These are phyloP conservation scores for Leptinotarsa lineolata DNA, from an alignment of 1,140 invertebrate genomes.

Conservation along the genomic window DNA sequence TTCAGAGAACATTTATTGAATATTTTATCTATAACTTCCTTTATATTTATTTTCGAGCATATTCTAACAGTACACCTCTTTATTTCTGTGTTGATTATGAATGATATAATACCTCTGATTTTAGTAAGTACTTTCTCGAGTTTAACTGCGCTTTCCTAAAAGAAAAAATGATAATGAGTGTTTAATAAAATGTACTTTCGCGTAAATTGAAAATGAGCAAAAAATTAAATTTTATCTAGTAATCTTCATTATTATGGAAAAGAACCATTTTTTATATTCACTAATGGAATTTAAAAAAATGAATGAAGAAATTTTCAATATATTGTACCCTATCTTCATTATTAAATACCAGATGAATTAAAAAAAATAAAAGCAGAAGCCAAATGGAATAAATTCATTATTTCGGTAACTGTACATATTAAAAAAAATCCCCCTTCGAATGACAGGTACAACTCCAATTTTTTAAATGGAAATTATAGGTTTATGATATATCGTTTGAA, in stretches of 20 bases:
- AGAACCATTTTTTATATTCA: too few relatives aligned
- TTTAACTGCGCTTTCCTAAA: slow-evolving; percentile 26
- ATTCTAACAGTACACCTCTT: slow-evolving; percentile 38
- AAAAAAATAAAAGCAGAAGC: too few relatives aligned
- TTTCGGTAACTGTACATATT: too few relatives aligned
- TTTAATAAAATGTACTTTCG: neutral
- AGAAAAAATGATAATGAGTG: neutral
- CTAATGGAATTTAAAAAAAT: too few relatives aligned
- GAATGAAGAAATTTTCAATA: too few relatives aligned
- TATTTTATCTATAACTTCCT: slow-evolving; percentile 34
- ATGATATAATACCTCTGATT: slow-evolving; percentile 38
- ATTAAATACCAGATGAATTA: too few relatives aligned
- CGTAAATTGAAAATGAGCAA: neutral
- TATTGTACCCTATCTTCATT: too few relatives aligned
- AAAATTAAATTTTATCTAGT: neutral
- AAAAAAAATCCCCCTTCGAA: too few relatives aligned
- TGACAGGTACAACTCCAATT: too few relatives aligned
- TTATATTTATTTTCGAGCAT: slow-evolving; percentile 30
- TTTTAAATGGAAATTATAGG: too few relatives aligned
- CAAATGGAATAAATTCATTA: too few relatives aligned
- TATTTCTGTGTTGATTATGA: slow-evolving; percentile 32
- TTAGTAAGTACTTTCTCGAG: slow-evolving; percentile 33
- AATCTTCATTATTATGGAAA: neutral
- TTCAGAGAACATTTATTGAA: slow-evolving; percentile 30
- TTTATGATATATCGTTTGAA: too few relatives aligned